These are phyloP conservation scores for Ashinkailepas kermadecensis DNA, from an alignment of 2,888 invertebrate genomes.

Conservation along the genomic window DNA sequence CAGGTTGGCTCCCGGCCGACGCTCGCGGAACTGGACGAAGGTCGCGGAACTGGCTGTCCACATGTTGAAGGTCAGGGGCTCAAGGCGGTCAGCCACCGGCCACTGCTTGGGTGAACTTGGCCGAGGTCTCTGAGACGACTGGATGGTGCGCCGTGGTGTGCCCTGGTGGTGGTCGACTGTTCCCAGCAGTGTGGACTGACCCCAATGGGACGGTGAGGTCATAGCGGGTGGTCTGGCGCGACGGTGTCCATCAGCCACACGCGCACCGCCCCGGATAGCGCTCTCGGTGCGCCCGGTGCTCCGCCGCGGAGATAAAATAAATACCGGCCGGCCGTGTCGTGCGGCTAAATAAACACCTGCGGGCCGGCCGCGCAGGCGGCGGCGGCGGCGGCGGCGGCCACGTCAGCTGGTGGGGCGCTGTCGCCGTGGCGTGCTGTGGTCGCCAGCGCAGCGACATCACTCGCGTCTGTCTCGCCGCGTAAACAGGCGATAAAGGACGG, in stretches of 20 bases:
- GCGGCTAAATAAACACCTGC: constrained; percentile 8
- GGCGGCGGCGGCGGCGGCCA: too few species aligned
- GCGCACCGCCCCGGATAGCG: neutral
- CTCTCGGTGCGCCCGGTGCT: neutral
- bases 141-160: too few species aligned
- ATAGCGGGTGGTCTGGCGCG: neutral
- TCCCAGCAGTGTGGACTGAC: too few species aligned
- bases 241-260: neutral
- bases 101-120: neutral
- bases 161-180: too few species aligned
- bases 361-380: too few species aligned
- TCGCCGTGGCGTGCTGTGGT: too few species aligned
- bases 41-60: too few species aligned
- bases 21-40: too few species aligned
- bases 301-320: constrained; percentile 7
- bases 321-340: neutral
- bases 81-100: neutral
- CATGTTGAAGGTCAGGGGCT: neutral
- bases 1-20: too few species aligned
- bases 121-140: neutral
- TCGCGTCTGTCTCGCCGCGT: neutral
- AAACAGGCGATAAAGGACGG: neutral
- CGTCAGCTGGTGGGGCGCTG: too few species aligned
- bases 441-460: too few species aligned
- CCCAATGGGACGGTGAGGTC: neutral